phyloP scores from a whole-genome alignment of 1,140 invertebrate genomes.

The Bombus pyrosoma region DNA sequence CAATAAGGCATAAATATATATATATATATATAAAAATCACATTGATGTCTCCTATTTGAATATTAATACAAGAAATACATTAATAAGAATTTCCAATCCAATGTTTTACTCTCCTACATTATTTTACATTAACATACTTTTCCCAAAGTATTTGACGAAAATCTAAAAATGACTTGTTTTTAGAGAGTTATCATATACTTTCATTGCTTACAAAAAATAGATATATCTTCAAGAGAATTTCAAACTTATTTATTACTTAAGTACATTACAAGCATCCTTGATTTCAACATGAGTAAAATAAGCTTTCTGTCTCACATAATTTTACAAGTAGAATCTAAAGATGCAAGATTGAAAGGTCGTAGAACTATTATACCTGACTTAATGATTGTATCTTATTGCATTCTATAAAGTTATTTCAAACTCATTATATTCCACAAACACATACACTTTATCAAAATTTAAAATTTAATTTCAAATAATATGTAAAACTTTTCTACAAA shows the following conservation, averaged over 20 bases:
- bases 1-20: background rate
- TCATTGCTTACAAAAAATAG: background rate
- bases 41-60: too few relatives aligned
- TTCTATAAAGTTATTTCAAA: background rate
- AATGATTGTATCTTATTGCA: background rate
- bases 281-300: background rate
- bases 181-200: too few relatives aligned
- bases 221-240: background rate
- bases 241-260: background rate
- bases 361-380: background rate
- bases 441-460: background rate
- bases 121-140: background rate
- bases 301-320: background rate
- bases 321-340: background rate
- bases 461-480: background rate
- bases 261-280: background rate
- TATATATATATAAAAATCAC: background rate
- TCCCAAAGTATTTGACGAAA: background rate
- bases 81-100: background rate
- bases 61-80: background rate
- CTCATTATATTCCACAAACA: background rate
- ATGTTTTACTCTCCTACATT: background rate
- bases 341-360: background rate
- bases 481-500: too few relatives aligned
- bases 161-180: background rate